A percentile compares a stretch with the other conserved stretches of the same genome.
Conservation (phyloP, 1,140 invertebrate species). For the Ceratina calcarata region DNA sequence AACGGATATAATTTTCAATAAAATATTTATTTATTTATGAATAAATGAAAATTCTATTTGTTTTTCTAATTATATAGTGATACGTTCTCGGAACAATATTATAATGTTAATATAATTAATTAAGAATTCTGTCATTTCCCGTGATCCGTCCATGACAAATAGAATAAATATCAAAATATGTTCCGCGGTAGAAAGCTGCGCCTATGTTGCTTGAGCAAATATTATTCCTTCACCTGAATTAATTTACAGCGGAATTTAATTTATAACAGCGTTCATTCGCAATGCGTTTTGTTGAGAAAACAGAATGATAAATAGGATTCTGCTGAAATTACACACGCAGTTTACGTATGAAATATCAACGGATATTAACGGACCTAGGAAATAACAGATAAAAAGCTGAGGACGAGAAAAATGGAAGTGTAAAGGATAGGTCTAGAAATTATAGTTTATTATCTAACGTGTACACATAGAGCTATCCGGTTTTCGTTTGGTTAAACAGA, state of each 20-base stretch:
- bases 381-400: not conserved
- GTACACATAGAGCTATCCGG: not conserved
- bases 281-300: slow-evolving; percentile 10
- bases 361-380: not conserved
- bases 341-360: not conserved
- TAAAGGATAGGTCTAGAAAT: not conserved
- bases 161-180: not conserved
- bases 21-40: too few relatives aligned
- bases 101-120: not conserved
- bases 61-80: not conserved
- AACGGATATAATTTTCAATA: too few relatives aligned
- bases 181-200: not conserved
- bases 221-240: not conserved
- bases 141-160: not conserved
- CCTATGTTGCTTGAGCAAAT: slow-evolving; percentile 3
- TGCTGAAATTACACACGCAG: not conserved
- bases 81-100: not conserved
- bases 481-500: slow-evolving; percentile 24
- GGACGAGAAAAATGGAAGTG: too few relatives aligned
- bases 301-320: slow-evolving; percentile 1
- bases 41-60: too few relatives aligned
- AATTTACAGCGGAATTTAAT: slow-evolving; percentile 1
- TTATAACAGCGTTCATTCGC: not conserved
- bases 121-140: not conserved
- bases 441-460: not conserved